Evolutionary conservation across 1,140 invertebrate genomes (phyloP), one percentile per base, ranked within the genome.

Genomic region (Caerostris extrusa): DNA sequence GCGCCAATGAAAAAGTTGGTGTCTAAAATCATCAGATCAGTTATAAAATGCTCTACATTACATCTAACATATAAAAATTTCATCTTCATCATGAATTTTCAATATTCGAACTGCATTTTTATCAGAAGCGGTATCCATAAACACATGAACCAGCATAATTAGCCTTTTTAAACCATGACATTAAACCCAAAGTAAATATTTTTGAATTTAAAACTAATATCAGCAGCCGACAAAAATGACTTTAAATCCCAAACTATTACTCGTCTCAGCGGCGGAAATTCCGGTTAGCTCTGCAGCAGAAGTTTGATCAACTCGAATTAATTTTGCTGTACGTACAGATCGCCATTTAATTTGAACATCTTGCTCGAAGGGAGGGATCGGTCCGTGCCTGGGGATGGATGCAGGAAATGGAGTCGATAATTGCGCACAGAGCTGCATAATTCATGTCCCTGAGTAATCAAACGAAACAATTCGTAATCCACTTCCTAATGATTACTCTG

Each of bases 391-490:
- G 53, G 71, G 71, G 71, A 50, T 50, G 8, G 19, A 8, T 34
- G 34, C 71, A 50, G 71, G 71, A 77, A 77, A 77, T 50, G 4
- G 71, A 77, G 34, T 77, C 50, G 53, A 77, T 77, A 77, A 77
- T 53, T 77, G 71, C 71, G 19, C 8, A 50, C 34, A 77, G 71
- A 77, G 34, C 19, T 77, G 71, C 71, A 77, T 77, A 77, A 77
- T 77, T 50, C 53, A 77, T 77, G 10, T 77, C 71, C 34, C 71
- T 10, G 12, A 77, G 71, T 77, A 77, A 77, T 77, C 71, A 77
- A 77, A 77, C 7, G 71, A 77, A 77, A 50, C 71, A 14, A 50
- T 34, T 34, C 10, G 71, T 50, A 77, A 77, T 77, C 71, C 8
- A 50, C 50, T 77, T 77, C 71, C 71, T 50, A 4, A 19, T 8